A percentile compares a stretch with the other conserved stretches of the same genome.
phyloP scores from a whole-genome alignment of 2,113 vertebrate genomes.

The Pavo muticus region DNA sequence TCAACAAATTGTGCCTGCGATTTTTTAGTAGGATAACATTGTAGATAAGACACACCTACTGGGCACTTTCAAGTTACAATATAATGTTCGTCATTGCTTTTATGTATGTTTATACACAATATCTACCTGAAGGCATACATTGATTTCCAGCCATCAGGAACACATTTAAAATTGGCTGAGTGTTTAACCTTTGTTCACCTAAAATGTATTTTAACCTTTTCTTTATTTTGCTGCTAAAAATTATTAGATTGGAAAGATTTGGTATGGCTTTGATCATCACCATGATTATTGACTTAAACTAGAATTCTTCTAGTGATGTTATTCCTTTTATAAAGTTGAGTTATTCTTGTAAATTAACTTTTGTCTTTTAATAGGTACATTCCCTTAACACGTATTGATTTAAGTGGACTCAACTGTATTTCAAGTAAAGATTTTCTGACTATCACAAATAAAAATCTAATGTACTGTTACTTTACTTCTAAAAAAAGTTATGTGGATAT shows the following conservation, averaged over 20 bases:
- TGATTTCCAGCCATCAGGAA: constrained; percentile 44
- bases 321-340: constrained; percentile 59
- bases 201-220: background rate
- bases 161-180: constrained; percentile 29
- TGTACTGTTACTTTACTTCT: constrained; percentile 14
- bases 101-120: constrained; percentile 56
- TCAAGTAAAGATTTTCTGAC: constrained; percentile 75
- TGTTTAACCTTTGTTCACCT: constrained; percentile 55
- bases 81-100: constrained; percentile 59
- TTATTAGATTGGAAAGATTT: constrained; percentile 31
- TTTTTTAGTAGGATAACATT: constrained; percentile 56
- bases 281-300: constrained; percentile 38
- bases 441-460: constrained; percentile 41
- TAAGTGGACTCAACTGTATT: constrained; percentile 51
- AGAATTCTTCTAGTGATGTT: constrained; percentile 56
- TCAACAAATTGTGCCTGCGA: constrained; percentile 57
- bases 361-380: constrained; percentile 54
- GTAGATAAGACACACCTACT: constrained; percentile 72
- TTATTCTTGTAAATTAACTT: constrained; percentile 62
- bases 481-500: background rate
- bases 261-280: constrained; percentile 8
- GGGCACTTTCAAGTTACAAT: constrained; percentile 67
- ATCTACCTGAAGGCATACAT: background rate
- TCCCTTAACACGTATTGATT: constrained; percentile 68
- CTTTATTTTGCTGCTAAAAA: background rate